phyloP scores from a whole-genome alignment of 2,797 vertebrate genomes.

The Pangasius krempfi region DNA sequence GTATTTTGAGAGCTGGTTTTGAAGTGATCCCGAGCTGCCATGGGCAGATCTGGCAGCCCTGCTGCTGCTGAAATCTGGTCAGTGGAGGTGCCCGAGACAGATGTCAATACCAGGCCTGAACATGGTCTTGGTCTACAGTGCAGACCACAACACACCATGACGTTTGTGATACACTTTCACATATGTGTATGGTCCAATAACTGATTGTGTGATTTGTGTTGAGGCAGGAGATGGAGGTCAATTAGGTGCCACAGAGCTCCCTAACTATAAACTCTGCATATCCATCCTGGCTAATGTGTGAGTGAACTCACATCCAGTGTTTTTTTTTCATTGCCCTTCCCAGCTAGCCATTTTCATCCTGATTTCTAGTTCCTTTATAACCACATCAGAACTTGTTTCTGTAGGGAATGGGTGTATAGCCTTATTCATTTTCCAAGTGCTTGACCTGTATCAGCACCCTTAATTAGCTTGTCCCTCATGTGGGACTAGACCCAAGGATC shows the following conservation, averaged over 20 bases:
- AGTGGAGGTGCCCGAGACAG: neutral
- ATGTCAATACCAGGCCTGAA: neutral
- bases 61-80: neutral
- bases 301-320: neutral
- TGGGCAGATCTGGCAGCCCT: neutral
- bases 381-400: slow-evolving; percentile 17
- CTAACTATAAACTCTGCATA: neutral
- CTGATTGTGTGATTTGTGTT: neutral
- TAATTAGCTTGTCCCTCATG: slow-evolving; percentile 38
- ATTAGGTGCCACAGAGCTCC: neutral
- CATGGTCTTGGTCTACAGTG: neutral
- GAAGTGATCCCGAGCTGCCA: neutral
- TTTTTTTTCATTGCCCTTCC: neutral
- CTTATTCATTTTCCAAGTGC: slow-evolving; percentile 21
- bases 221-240: slow-evolving; percentile 27
- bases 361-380: neutral
- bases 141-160: neutral
- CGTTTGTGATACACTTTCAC: neutral
- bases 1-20: neutral
- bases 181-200: neutral
- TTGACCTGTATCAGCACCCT: slow-evolving; percentile 41
- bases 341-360: neutral
- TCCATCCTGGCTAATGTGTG: slow-evolving; percentile 24
- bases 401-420: slow-evolving; percentile 9
- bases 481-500: neutral